Conservation (phyloP, 2,888 invertebrate species). For the Azorinus chamasolen region DNA sequence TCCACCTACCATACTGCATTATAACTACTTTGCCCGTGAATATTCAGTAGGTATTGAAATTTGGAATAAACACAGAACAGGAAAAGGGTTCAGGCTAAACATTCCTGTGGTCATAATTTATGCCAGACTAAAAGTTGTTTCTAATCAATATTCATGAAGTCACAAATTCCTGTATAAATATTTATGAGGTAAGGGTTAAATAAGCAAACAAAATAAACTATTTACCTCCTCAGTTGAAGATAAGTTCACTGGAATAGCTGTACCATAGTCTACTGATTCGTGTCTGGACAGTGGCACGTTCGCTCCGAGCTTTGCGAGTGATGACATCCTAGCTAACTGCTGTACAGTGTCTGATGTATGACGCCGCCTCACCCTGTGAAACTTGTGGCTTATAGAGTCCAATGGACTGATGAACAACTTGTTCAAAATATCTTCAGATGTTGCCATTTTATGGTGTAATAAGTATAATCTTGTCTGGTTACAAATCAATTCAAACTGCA, state of each 20-base stretch:
- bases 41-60: no score
- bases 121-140: no score
- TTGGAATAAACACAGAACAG: no score
- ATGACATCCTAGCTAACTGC: constrained; percentile 29
- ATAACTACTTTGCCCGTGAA: no score
- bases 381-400: constrained; percentile 48
- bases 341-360: constrained; percentile 45
- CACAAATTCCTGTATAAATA: no score
- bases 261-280: constrained; percentile 32
- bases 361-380: constrained; percentile 37
- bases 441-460: constrained; percentile 45
- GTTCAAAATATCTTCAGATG: constrained; percentile 62
- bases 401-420: constrained; percentile 59
- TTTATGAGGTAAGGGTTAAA: no score
- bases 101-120: no score
- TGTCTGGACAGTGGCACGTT: constrained; percentile 9
- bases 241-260: constrained; percentile 17
- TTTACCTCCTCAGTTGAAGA: constrained; percentile 6
- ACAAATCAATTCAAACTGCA: background rate
- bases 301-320: background rate
- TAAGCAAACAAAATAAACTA: background rate
- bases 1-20: no score
- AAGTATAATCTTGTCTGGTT: no score
- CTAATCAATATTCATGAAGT: no score
- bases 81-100: no score